Conservation (phyloP, 2,113 vertebrate species). For the Melospiza melodia region DNA sequence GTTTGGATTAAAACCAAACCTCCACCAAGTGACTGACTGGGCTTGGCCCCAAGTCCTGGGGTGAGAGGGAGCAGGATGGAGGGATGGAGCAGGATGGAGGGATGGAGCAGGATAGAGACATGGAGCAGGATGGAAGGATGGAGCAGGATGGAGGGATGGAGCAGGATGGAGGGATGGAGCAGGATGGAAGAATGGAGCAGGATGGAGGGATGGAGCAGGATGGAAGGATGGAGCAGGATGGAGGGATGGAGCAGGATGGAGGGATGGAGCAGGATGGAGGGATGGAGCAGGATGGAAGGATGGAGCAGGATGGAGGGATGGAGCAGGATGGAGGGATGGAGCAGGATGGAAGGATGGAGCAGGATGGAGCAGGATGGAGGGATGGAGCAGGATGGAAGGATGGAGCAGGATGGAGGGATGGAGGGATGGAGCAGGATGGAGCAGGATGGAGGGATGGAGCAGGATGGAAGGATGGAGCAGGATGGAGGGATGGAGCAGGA, state of each 20-base stretch:
- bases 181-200: no score
- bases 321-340: no score
- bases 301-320: no score
- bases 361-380: not conserved
- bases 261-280: no score
- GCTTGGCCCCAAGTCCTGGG: not conserved
- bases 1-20: not conserved
- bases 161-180: not conserved
- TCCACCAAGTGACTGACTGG: fast-evolving
- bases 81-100: no score
- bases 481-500: no score
- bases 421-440: not conserved
- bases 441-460: no score
- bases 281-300: no score
- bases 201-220: not conserved
- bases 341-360: not conserved
- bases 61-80: not conserved
- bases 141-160: no score
- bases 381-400: not conserved
- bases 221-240: not conserved
- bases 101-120: not conserved
- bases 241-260: not conserved
- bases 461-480: not conserved
- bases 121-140: not conserved
- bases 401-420: not conserved